Evolutionary conservation across 2,888 invertebrate species (phyloP).

Genomic region (Megastigmus dorsalis): DNA sequence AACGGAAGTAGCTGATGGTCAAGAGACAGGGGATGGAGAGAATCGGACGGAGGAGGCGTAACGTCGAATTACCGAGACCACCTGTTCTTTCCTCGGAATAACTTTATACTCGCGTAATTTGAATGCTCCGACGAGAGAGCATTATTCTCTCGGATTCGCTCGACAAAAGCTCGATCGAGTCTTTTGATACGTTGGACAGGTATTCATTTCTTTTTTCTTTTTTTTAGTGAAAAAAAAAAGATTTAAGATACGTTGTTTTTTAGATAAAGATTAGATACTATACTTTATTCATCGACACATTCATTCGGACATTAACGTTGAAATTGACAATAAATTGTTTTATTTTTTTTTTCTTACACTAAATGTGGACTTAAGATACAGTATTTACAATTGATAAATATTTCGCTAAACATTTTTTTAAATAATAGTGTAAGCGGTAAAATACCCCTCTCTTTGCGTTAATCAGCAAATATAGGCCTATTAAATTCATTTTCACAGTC

Average conservation of each 20-base stretch:
- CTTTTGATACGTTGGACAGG: not conserved
- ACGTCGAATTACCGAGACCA: constrained; percentile 51
- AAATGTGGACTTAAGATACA: constrained; percentile 17
- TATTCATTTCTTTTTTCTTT: constrained; percentile 2
- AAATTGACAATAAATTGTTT: constrained; percentile 4
- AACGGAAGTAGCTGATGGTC: constrained; percentile 50
- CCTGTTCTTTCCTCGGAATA: constrained; percentile 46
- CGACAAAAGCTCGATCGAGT: not conserved
- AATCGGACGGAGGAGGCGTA: constrained; percentile 46
- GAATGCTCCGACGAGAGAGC: too few relatives aligned
- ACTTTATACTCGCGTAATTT: constrained; percentile 51
- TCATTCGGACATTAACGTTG: constrained; percentile 21
- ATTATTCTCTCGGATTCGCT: constrained; percentile 15
- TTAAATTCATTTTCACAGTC: constrained; percentile 20
- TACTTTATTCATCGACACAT: constrained; percentile 33
- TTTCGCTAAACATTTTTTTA: constrained; percentile 24
- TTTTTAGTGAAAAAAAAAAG: constrained; percentile 25
- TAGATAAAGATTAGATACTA: constrained; percentile 23
- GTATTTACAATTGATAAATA: constrained; percentile 53
- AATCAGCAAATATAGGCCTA: constrained; percentile 9
- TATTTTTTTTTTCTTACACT: constrained; percentile 31
- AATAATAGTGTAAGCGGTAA: constrained; percentile 2
- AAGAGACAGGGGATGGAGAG: constrained; percentile 8
- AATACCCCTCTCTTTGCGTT: constrained; percentile 9
- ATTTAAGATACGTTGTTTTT: constrained; percentile 7